Evolutionary conservation across 2,797 vertebrate genomes (phyloP).

Genomic region (Pipistrellus kuhlii): DNA sequence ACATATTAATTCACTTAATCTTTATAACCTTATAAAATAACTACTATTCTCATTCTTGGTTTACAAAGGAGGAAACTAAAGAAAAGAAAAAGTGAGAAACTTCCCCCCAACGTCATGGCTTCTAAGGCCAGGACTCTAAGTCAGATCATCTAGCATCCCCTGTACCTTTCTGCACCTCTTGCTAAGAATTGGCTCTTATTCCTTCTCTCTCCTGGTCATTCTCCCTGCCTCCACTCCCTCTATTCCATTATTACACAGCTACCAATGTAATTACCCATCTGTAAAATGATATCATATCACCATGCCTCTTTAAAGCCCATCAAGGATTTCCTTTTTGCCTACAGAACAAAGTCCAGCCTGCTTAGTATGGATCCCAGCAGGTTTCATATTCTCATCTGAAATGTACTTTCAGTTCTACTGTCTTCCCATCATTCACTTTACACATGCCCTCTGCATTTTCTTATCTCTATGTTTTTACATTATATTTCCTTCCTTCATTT

Average conservation of each 20-base stretch:
- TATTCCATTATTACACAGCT: neutral
- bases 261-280: neutral
- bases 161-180: neutral
- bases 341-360: neutral
- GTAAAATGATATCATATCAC: neutral
- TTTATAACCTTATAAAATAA: conserved; percentile 28
- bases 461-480: neutral
- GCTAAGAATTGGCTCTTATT: neutral
- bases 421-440: neutral
- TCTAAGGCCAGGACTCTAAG: neutral
- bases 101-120: neutral
- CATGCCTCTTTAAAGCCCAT: neutral
- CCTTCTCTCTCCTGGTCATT: neutral
- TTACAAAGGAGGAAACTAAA: conserved; percentile 32
- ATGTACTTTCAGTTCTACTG: neutral
- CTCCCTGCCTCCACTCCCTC: neutral
- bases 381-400: neutral
- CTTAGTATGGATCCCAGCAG: neutral
- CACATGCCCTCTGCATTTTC: neutral
- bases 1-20: conserved; percentile 44
- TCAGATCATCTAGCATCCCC: neutral
- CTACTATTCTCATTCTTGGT: neutral
- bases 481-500: neutral
- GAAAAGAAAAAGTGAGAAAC: neutral
- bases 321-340: neutral